phyloP scores from a whole-genome alignment of 2,113 vertebrate genomes.

The Morone saxatilis region DNA sequence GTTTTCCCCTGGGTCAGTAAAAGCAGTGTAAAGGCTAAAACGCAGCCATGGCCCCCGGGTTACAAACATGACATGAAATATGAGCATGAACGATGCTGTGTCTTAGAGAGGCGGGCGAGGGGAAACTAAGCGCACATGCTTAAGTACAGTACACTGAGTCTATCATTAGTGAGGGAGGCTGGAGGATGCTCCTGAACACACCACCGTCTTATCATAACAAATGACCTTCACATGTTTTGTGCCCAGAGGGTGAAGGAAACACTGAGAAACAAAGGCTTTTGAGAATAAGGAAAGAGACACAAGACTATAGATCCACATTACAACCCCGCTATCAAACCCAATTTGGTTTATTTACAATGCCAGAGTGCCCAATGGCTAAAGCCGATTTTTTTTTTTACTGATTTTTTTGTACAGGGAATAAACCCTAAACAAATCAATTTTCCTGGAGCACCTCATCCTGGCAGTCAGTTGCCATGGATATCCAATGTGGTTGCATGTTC shows the following conservation, averaged over 20 bases:
- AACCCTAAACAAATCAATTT: slow-evolving; percentile 73
- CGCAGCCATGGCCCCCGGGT: slow-evolving; percentile 55
- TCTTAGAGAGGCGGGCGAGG: slow-evolving; percentile 22
- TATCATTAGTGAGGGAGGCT: slow-evolving; percentile 3
- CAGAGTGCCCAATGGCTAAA: slow-evolving; percentile 43
- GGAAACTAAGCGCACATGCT: slow-evolving; percentile 36
- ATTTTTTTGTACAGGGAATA: slow-evolving; percentile 33
- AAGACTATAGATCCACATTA: slow-evolving; percentile 62
- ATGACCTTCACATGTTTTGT: slow-evolving; percentile 72
- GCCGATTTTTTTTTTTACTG: slow-evolving; percentile 28
- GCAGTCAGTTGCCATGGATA: slow-evolving; percentile 64
- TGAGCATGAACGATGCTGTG: slow-evolving; percentile 40
- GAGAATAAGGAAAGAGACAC: slow-evolving; percentile 51
- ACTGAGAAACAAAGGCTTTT: slow-evolving; percentile 44
- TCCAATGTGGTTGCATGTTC: slow-evolving; percentile 51
- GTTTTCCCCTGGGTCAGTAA: slow-evolving; percentile 54
- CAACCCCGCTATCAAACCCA: slow-evolving; percentile 61
- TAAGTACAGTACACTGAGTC: slow-evolving; percentile 59
- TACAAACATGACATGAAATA: slow-evolving; percentile 70
- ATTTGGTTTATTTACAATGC: slow-evolving; percentile 70
- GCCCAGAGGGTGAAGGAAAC: slow-evolving; percentile 50
- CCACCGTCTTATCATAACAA: slow-evolving; percentile 67
- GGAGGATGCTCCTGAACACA: slow-evolving; percentile 52
- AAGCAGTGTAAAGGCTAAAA: slow-evolving; percentile 63
- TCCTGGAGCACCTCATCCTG: slow-evolving; percentile 52